A percentile compares a stretch with the other conserved stretches of the same genome.
Conservation (phyloP, 2,113 vertebrate genomes). For the Nicator chloris region DNA sequence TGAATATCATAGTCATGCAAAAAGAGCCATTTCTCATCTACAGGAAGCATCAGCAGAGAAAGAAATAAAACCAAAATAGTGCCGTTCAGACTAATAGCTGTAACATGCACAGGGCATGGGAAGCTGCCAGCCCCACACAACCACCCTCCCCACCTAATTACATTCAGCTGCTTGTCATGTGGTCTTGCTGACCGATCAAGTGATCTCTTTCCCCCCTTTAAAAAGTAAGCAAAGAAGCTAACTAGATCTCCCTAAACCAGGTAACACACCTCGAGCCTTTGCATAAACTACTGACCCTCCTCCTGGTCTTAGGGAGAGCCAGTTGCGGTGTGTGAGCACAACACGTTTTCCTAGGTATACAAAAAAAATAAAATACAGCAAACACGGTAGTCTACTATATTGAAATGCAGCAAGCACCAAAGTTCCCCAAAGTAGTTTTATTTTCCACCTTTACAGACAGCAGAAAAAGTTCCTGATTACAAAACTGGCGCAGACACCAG, state of each 20-base stretch:
- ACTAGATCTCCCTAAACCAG: background rate
- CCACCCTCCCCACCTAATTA: conserved; percentile 70
- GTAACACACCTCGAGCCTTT: background rate
- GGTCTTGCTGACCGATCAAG: conserved; percentile 70
- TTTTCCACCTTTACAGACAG: background rate
- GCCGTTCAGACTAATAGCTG: background rate
- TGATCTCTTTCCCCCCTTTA: conserved; percentile 59
- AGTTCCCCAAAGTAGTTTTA: background rate
- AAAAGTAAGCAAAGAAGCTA: background rate
- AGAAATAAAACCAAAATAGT: background rate
- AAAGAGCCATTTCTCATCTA: conserved; percentile 13
- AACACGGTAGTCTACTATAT: background rate
- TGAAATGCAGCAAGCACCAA: background rate
- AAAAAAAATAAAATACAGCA: background rate
- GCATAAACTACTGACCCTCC: background rate
- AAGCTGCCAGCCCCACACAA: conserved; percentile 15
- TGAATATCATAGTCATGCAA: conserved; percentile 42
- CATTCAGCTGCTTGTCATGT: conserved; percentile 87
- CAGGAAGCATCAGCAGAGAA: background rate
- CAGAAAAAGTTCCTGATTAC: background rate
- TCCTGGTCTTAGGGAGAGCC: background rate
- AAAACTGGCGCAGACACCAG: background rate
- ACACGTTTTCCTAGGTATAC: background rate
- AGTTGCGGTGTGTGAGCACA: background rate
- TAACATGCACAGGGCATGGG: background rate